A percentile compares a stretch with the other conserved stretches of the same genome.
These are phyloP conservation scores for Bolinopsis microptera DNA, from an alignment of 37 sponge, comb jelly and placozoan species.

Conservation along the genomic window DNA sequence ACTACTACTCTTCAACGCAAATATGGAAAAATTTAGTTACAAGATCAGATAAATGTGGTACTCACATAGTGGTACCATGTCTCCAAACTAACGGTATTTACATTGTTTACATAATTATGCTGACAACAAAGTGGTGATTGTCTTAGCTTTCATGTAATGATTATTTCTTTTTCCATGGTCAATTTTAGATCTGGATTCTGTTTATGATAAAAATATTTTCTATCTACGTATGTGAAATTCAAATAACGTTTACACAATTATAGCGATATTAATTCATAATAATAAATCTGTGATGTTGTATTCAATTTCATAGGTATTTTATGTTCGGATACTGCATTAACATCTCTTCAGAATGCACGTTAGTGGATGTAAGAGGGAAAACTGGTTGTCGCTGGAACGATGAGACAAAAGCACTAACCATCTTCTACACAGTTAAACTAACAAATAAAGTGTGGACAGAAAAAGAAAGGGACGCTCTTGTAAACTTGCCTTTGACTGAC, in stretches of 20 bases:
- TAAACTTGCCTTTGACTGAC: neutral
- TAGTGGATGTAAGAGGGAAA: neutral
- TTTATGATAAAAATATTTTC: neutral
- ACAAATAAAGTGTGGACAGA: neutral
- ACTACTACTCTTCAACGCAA: too few relatives aligned
- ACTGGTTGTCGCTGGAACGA: neutral
- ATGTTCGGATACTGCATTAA: too few relatives aligned
- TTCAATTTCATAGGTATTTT: neutral
- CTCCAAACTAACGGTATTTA: neutral
- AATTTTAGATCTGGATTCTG: too few relatives aligned
- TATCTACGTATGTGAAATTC: too few relatives aligned
- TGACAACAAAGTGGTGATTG: neutral
- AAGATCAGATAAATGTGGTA: neutral
- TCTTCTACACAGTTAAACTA: neutral
- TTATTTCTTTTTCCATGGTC: too few relatives aligned
- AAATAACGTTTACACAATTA: too few relatives aligned
- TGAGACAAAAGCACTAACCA: neutral
- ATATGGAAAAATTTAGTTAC: too few relatives aligned
- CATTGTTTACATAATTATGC: neutral
- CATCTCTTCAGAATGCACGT: neutral
- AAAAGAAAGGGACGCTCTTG: neutral
- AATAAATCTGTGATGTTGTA: too few relatives aligned
- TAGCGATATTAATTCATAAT: too few relatives aligned
- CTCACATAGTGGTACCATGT: neutral
- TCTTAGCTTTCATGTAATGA: too few relatives aligned